Base-by-base conservation (phyloP, 1,140 invertebrate genomes). In the Drosophila bipectinata region DNA sequence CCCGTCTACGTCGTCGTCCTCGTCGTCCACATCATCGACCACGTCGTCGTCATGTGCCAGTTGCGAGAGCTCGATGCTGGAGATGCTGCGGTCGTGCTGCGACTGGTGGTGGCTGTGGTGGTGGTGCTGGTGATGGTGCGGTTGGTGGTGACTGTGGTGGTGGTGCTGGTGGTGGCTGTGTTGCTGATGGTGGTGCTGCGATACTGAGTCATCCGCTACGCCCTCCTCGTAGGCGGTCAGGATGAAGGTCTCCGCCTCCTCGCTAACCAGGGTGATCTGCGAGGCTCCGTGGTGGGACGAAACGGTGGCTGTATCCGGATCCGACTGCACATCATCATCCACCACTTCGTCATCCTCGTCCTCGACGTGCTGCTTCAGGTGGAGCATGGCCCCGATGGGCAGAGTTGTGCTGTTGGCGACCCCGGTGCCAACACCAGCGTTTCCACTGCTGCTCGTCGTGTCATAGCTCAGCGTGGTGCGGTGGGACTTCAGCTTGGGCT, bases 401-500 rank as follows among this genome's bases (percentile, higher is more conserved):
- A 71, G 21, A n/a, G 28, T 56, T 12, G 54, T 49, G 32, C 28
- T 69, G 41, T 34, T 48, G 4, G 34, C 14, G 9, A 12, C 9
- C 2, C 44, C 44, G 37, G 10, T 26, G 5, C 41, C 32, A 1
- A 24, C 39, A 12, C 21, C 47, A 12, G 30, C 62, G 2, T 34
- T 63, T 0, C 37, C 37, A n/a, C 47, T n/a, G 2, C 56, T 57
- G 1, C 41, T 52, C 26, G 15, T 24, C 10, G 60, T 30, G 34
- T 66, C 72, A 44, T 75, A 75, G 53, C 37, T 63, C 39, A 66
- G 72, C 1, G 47, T 66, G 15, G 54, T 72, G 24, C 90, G 87
- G 15, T 91, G 83, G 6, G 90, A 87, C 67, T 91, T 91, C 15
- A 91, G 18, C 26, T 91, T 91, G 1, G 90, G 90, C 55, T 91